Conservation (phyloP, 2,113 vertebrate genomes). For the Talpa occidentalis region DNA sequence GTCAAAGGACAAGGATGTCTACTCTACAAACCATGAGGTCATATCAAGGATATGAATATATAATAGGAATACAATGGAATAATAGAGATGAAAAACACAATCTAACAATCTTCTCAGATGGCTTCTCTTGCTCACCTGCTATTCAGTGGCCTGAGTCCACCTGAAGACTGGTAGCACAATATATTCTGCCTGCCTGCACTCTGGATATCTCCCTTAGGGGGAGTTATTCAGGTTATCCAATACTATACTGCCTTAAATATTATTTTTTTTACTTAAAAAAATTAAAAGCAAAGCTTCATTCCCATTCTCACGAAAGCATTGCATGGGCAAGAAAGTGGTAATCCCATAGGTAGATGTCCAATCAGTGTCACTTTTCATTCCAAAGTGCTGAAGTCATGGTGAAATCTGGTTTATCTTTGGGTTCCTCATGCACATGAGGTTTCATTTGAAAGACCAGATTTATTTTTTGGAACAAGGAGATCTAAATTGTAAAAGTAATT, state of each 20-base stretch:
- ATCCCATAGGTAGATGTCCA: neutral
- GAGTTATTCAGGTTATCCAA: neutral
- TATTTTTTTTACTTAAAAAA: neutral
- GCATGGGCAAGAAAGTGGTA: neutral
- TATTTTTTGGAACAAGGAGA: neutral
- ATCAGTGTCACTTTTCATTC: neutral
- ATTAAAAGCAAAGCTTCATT: neutral
- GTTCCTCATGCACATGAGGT: neutral
- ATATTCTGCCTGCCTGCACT: neutral
- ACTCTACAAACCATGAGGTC: neutral
- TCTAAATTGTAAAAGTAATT: neutral
- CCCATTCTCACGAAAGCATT: neutral
- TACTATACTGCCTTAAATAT: neutral
- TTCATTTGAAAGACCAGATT: neutral
- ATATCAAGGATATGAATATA: neutral
- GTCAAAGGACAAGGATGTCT: neutral
- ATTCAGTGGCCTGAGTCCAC: neutral
- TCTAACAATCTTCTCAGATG: neutral
- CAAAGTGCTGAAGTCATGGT: neutral
- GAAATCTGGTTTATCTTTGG: neutral
- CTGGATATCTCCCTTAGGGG: neutral
- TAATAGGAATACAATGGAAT: neutral
- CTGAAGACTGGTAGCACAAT: neutral
- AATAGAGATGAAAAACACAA: neutral
- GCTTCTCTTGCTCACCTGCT: neutral